A percentile compares a stretch with the other conserved stretches of the same genome.
These are phyloP conservation scores for Tamias sibiricus DNA, from an alignment of 2,113 vertebrate species.

Conservation along the genomic window DNA sequence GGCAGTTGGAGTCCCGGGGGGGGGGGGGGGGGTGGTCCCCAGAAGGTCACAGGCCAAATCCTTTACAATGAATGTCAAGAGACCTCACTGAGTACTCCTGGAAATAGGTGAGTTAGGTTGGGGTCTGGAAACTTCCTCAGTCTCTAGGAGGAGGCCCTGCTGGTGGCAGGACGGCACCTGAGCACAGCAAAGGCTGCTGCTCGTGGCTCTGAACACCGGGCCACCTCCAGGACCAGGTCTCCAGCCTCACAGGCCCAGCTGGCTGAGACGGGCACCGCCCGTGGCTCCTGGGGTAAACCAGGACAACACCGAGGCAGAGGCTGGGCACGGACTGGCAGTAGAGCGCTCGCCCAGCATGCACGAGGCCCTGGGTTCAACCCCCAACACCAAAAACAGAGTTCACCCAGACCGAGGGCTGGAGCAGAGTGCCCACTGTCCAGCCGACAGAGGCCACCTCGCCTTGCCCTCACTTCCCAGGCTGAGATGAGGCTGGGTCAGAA, in stretches of 20 bases:
- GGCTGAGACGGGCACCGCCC: background rate
- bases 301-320: background rate
- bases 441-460: rapidly evolving
- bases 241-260: too few species aligned
- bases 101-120: slow-evolving; percentile 1
- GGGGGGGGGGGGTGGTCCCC: too few species aligned
- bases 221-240: too few species aligned
- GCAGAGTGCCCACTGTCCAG: background rate
- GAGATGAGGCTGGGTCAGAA: background rate
- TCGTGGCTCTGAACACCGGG: background rate
- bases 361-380: background rate
- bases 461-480: background rate
- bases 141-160: background rate
- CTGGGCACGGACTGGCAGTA: background rate
- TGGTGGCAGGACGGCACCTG: background rate
- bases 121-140: background rate
- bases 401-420: background rate
- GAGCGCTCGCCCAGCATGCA: background rate
- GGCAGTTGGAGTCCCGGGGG: background rate
- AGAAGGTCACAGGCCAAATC: background rate
- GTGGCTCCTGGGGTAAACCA: background rate
- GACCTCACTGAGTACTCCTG: background rate
- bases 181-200: too few species aligned
- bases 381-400: background rate
- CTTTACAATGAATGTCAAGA: background rate